Conservation (phyloP, 2,888 invertebrate species). For the Labia minor region DNA sequence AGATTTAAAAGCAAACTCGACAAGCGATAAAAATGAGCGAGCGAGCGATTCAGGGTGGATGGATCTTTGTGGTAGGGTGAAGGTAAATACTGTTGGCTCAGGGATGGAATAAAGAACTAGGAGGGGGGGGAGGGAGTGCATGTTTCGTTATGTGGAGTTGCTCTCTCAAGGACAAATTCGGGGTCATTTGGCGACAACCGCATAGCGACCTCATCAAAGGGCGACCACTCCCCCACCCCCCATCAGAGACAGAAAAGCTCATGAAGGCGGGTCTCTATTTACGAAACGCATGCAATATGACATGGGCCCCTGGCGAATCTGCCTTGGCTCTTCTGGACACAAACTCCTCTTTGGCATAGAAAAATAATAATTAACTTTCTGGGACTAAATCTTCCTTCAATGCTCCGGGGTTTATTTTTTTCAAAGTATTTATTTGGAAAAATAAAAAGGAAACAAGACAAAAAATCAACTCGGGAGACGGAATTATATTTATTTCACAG, state of each 20-base stretch:
- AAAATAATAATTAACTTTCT: no score
- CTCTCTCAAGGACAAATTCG: neutral
- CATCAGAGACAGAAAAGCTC: neutral
- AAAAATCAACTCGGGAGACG: no score
- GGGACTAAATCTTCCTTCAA: no score
- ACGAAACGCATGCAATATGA: neutral
- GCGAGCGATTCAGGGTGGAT: neutral
- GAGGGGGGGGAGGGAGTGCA: neutral
- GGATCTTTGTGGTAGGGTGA: neutral
- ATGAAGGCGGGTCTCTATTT: neutral
- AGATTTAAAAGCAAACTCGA: constrained; percentile 13
- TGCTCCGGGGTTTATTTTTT: no score
- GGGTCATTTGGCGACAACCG: neutral
- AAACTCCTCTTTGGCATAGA: no score
- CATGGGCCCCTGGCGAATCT: constrained; percentile 1
- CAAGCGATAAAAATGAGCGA: constrained; percentile 7
- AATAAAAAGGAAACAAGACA: no score
- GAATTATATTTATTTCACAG: no score
- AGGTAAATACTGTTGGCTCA: neutral
- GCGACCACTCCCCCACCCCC: neutral
- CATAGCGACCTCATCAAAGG: constrained; percentile 1
- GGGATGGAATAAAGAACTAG: neutral
- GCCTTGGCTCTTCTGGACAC: neutral
- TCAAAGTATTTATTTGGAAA: no score
- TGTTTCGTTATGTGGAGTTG: neutral